Base-by-base conservation (phyloP, 2,888 invertebrate species). In the Drosophila helvetica region DNA sequence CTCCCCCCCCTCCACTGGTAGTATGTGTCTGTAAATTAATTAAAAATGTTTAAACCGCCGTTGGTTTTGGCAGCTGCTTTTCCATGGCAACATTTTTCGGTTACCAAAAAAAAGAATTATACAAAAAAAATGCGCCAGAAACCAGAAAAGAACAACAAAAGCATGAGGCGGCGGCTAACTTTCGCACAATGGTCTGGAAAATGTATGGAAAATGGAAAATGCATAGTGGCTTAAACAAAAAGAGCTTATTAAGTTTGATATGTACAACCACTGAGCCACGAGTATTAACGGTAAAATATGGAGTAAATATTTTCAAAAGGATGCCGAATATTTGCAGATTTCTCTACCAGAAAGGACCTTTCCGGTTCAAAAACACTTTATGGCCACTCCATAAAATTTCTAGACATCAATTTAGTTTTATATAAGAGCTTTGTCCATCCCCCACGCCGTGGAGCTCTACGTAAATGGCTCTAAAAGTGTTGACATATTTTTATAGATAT, bases 1-100 rank as follows among this genome's bases (percentile, higher is more conserved):
- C 12, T 3, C 9, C 12, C 0, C 33, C 12, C 5, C 68, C 74
- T 3, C 18, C 30, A 12, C 12, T 18, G 12, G 27, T 18, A 18
- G 33, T 65, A 67, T 61, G 69, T 67, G 69, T 66, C 80, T 68
- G 84, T 68, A 86, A 86, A 88, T 88, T 83, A 83, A 83, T 83
- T 83, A 88, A 83, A 88, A 78, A 78, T 75, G 63, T 51, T 87
- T 67, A 77, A 87, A 80, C 56, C 69, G 67, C 66, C 77, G 74
- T 53, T 66, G 79, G 57, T 71, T 64, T 75, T 57, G 56, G 47
- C 77, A 65, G 60, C 64, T 68, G 69, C 61, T 38, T 48, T 53
- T 61, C 22, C 55, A 27, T 33, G 43, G 38, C 33, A 33, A 52
- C 74, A 69, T 27, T 61, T 62, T 42, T 61, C 42, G 9, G 6